Percentiles rank a stretch among this genome's conserved stretches.
Evolutionary conservation across 1,140 invertebrate species (phyloP).

Genomic region (Wiebesia pumilae): DNA sequence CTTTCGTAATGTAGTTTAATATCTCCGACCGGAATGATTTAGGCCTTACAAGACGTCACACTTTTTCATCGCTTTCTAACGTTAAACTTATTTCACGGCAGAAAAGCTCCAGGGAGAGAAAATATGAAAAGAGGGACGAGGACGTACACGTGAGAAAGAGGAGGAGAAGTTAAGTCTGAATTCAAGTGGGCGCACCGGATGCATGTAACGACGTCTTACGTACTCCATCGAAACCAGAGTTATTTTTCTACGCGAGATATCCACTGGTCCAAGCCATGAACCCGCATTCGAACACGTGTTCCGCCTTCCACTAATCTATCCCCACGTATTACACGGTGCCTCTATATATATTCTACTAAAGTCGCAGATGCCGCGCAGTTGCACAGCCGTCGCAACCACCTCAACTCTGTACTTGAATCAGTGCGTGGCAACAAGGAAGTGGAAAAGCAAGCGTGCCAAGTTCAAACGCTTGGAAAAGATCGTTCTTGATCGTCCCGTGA

Average conservation of each 20-base stretch:
- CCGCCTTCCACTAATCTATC: slow-evolving; percentile 71
- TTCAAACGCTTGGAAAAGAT: not conserved
- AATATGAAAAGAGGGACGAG: too few relatives aligned
- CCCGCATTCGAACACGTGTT: slow-evolving; percentile 72
- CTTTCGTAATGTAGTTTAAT: slow-evolving; percentile 63
- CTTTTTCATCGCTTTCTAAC: not conserved
- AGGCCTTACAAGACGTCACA: slow-evolving; percentile 49
- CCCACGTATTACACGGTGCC: not conserved
- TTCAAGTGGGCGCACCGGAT: slow-evolving; percentile 69
- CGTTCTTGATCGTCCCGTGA: not conserved
- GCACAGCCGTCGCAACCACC: slow-evolving; percentile 58
- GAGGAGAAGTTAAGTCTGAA: slow-evolving; percentile 56
- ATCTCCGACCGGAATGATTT: slow-evolving; percentile 66
- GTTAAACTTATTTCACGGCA: not conserved
- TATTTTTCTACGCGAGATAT: slow-evolving; percentile 67
- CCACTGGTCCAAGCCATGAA: slow-evolving; percentile 33
- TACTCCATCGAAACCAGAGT: slow-evolving; percentile 65
- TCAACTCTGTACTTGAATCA: slow-evolving; percentile 43
- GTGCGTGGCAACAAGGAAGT: not conserved
- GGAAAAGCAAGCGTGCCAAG: not conserved
- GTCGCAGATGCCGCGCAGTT: slow-evolving; percentile 68
- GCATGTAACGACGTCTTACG: slow-evolving; percentile 74
- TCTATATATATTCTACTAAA: not conserved
- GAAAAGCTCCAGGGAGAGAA: too few relatives aligned
- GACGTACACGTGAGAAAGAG: too few relatives aligned